phyloP scores from a whole-genome alignment of 2,113 vertebrate genomes.

The Desmodus rotundus region DNA sequence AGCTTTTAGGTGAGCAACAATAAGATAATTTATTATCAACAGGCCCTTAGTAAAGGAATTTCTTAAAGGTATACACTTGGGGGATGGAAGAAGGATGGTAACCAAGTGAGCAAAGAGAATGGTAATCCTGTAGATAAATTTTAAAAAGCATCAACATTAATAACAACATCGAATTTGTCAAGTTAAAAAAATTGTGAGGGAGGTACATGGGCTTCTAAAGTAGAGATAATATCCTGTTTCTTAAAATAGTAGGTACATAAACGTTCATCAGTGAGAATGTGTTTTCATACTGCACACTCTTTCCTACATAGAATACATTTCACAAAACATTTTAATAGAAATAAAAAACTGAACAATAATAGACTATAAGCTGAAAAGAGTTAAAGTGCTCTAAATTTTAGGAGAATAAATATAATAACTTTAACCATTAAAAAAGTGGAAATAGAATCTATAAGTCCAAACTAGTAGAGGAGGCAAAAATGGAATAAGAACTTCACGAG shows the following conservation, averaged over 20 bases:
- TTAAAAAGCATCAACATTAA: neutral
- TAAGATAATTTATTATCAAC: neutral
- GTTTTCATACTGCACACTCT: neutral
- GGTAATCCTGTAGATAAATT: neutral
- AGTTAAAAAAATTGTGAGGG: neutral
- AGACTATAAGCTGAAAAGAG: neutral
- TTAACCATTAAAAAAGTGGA: conserved; percentile 5
- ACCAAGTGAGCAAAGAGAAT: neutral
- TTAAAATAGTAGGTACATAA: neutral
- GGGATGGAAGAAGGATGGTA: neutral
- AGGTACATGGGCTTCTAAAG: neutral
- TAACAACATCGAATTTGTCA: neutral
- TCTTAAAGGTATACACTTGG: neutral
- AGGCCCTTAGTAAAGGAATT: neutral
- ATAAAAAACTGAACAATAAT: neutral
- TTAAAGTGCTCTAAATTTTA: conserved; percentile 2
- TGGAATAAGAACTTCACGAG: neutral
- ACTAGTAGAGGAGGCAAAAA: neutral
- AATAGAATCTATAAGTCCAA: neutral
- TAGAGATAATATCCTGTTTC: neutral
- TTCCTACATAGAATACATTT: neutral
- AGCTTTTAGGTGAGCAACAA: neutral
- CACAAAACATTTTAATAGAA: neutral
- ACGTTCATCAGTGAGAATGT: neutral
- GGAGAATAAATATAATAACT: neutral